Percentiles rank a stretch among this genome's conserved stretches.
Evolutionary conservation across 2,113 vertebrate genomes (phyloP).

Genomic region (Narcine bancroftii): DNA sequence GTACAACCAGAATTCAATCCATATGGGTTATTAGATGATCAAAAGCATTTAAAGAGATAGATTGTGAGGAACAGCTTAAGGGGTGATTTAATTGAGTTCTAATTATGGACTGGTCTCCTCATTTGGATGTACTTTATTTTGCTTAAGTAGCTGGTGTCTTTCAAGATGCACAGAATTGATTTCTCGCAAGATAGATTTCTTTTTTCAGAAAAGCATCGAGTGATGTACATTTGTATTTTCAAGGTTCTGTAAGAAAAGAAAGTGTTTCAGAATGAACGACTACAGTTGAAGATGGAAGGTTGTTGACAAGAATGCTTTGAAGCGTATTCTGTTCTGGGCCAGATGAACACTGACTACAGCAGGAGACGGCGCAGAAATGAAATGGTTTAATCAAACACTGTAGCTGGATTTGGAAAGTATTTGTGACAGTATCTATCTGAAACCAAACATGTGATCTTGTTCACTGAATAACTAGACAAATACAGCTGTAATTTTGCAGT

Average conservation of each 20-base stretch:
- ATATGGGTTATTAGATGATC: background rate
- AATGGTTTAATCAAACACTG: slow-evolving; percentile 43
- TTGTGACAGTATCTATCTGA: slow-evolving; percentile 45
- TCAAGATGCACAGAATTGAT: background rate
- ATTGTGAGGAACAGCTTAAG: background rate
- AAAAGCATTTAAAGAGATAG: background rate
- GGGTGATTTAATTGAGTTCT: background rate
- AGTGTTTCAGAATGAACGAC: slow-evolving; percentile 63
- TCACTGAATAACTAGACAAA: slow-evolving; percentile 41
- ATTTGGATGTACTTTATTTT: background rate
- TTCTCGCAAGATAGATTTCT: background rate
- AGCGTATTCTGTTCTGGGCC: slow-evolving; percentile 54
- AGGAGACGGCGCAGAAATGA: slow-evolving; percentile 47
- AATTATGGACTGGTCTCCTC: background rate
- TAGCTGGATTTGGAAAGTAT: slow-evolving; percentile 54
- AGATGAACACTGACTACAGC: slow-evolving; percentile 51
- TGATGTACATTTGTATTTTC: background rate
- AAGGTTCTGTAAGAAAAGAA: slow-evolving; percentile 79
- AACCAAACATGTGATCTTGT: slow-evolving; percentile 55
- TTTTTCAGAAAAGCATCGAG: background rate
- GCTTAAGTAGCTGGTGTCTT: background rate
- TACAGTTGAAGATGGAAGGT: slow-evolving; percentile 35
- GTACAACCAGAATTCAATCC: no score
- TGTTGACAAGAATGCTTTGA: slow-evolving; percentile 49
- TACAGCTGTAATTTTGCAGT: slow-evolving; percentile 52